Base-by-base conservation (phyloP, 2,797 vertebrate species). In the Petrocephalus sullivani region DNA sequence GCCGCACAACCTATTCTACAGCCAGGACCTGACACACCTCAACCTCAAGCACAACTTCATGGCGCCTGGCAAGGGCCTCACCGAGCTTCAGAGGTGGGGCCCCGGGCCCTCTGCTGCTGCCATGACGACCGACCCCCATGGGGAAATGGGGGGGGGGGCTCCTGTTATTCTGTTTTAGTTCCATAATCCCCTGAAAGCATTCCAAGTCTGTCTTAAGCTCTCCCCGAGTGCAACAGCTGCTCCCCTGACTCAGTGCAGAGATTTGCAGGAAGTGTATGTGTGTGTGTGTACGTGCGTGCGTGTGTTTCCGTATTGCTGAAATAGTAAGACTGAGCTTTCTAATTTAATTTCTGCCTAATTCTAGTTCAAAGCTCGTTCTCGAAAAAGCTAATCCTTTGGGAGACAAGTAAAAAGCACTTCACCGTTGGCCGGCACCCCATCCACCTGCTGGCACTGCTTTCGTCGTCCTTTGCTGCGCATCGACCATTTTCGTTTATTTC, bases 1-100 rank as follows among this genome's bases (percentile, higher is more conserved):
- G 87, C 98, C 98, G 88, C 95, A 96, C 90, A 98, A 98, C 91
- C 96, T 99, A 88, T 98, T 99, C 95, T 99, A 98, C 92, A 99
- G 98, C 95, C 98, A 98, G 90, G 98, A 99, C 93, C 97, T 99
- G 92, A 99, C 98, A 90, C 98, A 99, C 94, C 98, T 99, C 93
- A 99, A 99, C 93, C 96, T 99, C 91, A 99, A 98, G 94, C 98
- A 99, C 92, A 99, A 99, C 95, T 98, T 98, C 91, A 95, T 99
- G 92, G 95, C 96, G 0, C 91, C 95, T 33, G 96, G 95, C 91
- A 94, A 96, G 90, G 96, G 95, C 0, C 96, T 98, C 89, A 94
- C 93, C 89, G 97, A 98, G 90, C 95, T 99, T 85, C 98, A 98
- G 93, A 98, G 98, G 98, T 99, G 95, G 78, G 57, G 49, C 67